Evolutionary conservation across 1,140 invertebrate genomes (phyloP).

Genomic region (Uloborus diversus): DNA sequence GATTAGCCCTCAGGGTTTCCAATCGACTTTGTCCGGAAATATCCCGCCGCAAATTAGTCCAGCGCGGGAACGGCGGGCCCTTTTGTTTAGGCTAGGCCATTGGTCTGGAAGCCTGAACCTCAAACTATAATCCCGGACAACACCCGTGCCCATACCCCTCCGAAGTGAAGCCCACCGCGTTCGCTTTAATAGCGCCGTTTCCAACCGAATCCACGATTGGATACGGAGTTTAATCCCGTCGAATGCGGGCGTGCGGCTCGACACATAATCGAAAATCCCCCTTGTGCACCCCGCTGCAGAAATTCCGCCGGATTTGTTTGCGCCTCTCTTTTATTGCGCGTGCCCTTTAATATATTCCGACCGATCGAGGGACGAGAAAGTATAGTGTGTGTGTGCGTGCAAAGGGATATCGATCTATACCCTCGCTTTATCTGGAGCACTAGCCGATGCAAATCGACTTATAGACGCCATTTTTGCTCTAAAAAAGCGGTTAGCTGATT

Average conservation of each 20-base stretch:
- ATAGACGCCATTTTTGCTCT: no score
- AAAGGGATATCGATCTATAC: background rate
- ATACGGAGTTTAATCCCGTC: slow-evolving; percentile 1
- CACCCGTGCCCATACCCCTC: no score
- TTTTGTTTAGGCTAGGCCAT: no score
- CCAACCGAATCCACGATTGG: background rate
- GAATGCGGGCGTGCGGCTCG: background rate
- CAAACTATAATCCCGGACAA: no score
- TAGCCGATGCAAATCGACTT: background rate
- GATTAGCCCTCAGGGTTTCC: no score
- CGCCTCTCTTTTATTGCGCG: slow-evolving; percentile 25
- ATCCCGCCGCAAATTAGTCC: no score
- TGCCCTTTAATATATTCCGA: slow-evolving; percentile 22
- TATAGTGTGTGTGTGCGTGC: background rate
- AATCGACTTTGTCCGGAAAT: no score
- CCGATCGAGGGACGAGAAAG: background rate
- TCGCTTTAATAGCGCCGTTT: background rate
- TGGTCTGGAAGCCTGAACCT: no score
- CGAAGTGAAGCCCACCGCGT: background rate
- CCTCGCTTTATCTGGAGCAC: background rate
- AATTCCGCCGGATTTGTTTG: slow-evolving; percentile 19
- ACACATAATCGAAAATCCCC: slow-evolving; percentile 24
- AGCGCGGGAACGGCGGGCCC: no score
- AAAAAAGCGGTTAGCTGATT: background rate
- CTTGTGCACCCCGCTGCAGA: no score